phyloP scores from a whole-genome alignment of 2,797 vertebrate species.

The Cossypha dichroa region DNA sequence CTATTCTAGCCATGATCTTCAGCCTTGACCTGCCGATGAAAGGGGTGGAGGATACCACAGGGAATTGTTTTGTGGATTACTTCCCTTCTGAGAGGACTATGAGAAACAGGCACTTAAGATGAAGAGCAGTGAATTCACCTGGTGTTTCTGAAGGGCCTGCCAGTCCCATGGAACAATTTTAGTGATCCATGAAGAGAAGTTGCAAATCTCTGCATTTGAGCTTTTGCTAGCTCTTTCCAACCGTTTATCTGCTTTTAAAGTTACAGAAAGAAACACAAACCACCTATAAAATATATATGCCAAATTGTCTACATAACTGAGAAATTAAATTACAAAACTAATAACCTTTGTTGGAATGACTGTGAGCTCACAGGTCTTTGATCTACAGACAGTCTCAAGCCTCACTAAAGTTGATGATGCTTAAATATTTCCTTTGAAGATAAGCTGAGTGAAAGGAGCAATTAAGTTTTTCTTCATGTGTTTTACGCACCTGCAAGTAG shows the following conservation, averaged over 20 bases:
- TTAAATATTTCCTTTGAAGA: conserved; percentile 34
- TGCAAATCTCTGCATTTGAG: neutral
- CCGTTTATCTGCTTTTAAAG: neutral
- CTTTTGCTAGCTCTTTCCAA: neutral
- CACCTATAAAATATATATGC: neutral
- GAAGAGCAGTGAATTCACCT: neutral
- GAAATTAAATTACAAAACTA: conserved; percentile 11
- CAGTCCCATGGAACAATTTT: neutral
- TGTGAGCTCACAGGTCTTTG: neutral
- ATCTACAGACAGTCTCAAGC: conserved; percentile 13
- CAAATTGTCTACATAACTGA: neutral
- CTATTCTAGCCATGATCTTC: neutral
- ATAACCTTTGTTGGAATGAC: neutral
- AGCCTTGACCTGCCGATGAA: neutral
- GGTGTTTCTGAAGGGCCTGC: neutral
- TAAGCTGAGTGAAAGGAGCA: conserved; percentile 5
- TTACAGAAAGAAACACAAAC: neutral
- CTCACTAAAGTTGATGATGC: neutral
- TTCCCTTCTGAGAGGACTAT: neutral
- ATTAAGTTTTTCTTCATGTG: neutral
- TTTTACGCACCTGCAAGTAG: neutral
- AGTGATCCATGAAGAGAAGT: neutral
- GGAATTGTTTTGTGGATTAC: neutral
- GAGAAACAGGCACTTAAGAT: neutral
- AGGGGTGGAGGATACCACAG: accelerated